phyloP scores from a whole-genome alignment of 64 coral and sea anemone species.

The Montipora sp. region DNA sequence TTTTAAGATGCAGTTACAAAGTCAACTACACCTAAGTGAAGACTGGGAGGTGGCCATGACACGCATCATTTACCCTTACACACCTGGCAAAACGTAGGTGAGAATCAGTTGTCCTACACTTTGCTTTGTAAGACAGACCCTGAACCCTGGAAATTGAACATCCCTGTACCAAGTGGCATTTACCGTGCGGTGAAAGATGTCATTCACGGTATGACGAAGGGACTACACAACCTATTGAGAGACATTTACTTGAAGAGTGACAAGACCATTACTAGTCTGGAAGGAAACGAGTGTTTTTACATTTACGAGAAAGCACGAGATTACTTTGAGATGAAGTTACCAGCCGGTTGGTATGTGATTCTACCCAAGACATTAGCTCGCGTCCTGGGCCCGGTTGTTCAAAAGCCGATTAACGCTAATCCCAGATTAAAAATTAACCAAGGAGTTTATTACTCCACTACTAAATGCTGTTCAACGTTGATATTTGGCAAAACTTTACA shows the following conservation, averaged over 20 bases:
- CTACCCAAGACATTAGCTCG: background rate
- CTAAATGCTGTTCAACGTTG: too few relatives aligned
- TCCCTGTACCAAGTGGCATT: background rate
- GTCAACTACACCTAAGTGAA: background rate
- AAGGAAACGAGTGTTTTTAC: conserved; percentile 21
- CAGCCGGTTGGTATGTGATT: background rate
- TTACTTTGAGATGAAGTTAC: background rate
- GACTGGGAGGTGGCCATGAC: background rate
- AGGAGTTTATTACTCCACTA: too few relatives aligned
- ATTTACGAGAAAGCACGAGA: background rate
- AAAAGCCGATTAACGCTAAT: too few relatives aligned
- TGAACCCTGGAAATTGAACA: background rate
- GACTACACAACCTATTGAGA: background rate
- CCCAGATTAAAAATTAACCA: too few relatives aligned
- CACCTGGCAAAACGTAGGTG: background rate
- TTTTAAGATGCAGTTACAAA: background rate
- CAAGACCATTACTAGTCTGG: background rate
- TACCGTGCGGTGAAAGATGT: background rate
- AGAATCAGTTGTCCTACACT: background rate
- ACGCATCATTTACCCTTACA: background rate
- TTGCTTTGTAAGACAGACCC: background rate
- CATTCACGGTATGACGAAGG: background rate
- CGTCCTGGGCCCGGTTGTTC: too few relatives aligned
- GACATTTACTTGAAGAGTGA: background rate
- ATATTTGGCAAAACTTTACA: too few relatives aligned